These are phyloP conservation scores for Cavia porcellus DNA, from an alignment of 2,113 vertebrate genomes.

Conservation along the genomic window DNA sequence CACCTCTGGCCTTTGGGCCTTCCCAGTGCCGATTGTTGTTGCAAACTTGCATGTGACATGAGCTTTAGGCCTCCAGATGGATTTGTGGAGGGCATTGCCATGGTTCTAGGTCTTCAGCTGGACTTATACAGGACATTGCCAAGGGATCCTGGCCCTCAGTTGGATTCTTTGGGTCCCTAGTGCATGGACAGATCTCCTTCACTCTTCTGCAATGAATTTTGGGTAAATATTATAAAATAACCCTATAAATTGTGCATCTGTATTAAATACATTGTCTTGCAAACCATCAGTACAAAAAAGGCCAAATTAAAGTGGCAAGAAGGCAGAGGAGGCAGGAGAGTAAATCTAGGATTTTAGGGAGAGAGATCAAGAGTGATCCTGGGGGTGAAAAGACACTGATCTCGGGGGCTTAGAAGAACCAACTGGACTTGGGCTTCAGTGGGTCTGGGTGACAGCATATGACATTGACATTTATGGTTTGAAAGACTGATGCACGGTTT, in stretches of 20 bases:
- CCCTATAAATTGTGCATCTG: neutral
- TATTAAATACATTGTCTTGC: neutral
- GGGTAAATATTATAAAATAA: neutral
- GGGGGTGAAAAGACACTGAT: neutral
- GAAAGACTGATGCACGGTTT: neutral
- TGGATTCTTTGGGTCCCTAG: neutral
- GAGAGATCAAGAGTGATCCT: neutral
- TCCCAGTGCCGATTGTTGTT: neutral
- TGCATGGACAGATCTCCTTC: neutral
- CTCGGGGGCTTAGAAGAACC: neutral
- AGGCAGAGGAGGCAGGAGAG: neutral
- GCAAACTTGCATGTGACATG: neutral
- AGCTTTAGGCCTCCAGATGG: neutral
- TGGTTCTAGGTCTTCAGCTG: neutral
- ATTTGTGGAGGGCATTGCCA: neutral
- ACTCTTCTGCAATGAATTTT: neutral
- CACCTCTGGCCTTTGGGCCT: neutral
- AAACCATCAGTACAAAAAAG: neutral
- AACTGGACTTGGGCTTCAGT: neutral
- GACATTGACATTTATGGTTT: neutral
- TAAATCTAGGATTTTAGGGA: neutral
- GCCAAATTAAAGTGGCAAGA: constrained; percentile 21
- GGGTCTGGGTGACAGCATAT: neutral
- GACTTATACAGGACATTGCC: neutral
- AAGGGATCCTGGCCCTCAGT: neutral